Conservation (phyloP, 2,888 invertebrate genomes). For the Hypolimnas misippus region DNA sequence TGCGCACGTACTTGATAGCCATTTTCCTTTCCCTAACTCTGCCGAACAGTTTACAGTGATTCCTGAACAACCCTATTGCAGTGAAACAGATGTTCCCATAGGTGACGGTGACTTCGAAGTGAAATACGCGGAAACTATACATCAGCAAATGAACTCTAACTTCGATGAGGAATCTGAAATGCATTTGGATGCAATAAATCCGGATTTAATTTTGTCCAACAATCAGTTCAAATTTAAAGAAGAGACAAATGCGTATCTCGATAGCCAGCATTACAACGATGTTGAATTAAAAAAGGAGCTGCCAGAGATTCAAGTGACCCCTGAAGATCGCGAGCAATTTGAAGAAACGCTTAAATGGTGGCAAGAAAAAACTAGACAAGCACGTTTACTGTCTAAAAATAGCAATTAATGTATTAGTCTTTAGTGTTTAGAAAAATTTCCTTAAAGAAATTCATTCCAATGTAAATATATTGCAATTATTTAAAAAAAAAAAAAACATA, state of each 20-base stretch:
- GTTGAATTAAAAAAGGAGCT: constrained; percentile 76
- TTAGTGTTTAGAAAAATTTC: constrained; percentile 38
- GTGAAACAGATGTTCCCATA: constrained; percentile 71
- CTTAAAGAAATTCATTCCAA: constrained; percentile 55
- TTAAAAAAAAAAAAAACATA: constrained; percentile 57
- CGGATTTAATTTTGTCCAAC: constrained; percentile 63
- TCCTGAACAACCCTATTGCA: constrained; percentile 70
- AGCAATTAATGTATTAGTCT: constrained; percentile 41
- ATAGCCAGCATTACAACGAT: constrained; percentile 75
- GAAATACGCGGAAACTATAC: constrained; percentile 75
- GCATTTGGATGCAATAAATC: constrained; percentile 62
- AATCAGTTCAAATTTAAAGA: constrained; percentile 67
- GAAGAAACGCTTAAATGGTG: constrained; percentile 82
- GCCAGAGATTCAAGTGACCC: constrained; percentile 76
- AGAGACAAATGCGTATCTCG: constrained; percentile 67
- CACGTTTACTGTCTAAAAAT: constrained; percentile 56
- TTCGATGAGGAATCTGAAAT: constrained; percentile 57
- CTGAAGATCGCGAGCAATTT: constrained; percentile 77
- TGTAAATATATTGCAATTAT: constrained; percentile 49
- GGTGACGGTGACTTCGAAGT: constrained; percentile 73
- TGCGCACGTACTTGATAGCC: constrained; percentile 75
- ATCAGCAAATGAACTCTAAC: constrained; percentile 61
- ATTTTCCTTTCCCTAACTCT: constrained; percentile 78
- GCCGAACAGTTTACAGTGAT: constrained; percentile 82
- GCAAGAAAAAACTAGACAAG: constrained; percentile 77